Evolutionary conservation across 1,140 invertebrate genomes (phyloP), one percentile per base, ranked within the genome.

Genomic region (Archivesica marissinica): DNA sequence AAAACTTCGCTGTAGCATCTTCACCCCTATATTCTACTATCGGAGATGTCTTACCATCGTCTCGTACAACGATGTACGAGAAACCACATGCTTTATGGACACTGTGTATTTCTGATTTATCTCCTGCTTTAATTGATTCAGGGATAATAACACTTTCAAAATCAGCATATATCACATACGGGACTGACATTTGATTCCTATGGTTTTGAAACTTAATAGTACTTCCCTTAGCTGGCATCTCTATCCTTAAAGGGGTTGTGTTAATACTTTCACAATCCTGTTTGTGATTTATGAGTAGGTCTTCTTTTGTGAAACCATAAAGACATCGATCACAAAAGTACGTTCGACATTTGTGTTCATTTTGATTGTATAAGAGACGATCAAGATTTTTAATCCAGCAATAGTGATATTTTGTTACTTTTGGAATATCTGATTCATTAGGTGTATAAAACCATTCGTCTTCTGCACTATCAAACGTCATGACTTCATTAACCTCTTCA

Each of bases 251-350:
- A 38, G 35, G 35, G 23, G 4, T 0, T 28, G 54, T 56, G n/a
- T 59, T 59, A 38, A 79, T 79, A n/a, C 38, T 35, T 64, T 79
- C 39, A 59, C 47, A 77, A 20, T 77, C 74, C 39, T 56, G 20
- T 77, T 38, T 77, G 74, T 54, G 52, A 39, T 77, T 54, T 20
- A 41, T 59, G 0, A 77, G 52, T 4, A 54, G 13, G 23, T 54
- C 74, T 59, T 56, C 47, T 11, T 54, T n/a, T 52, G 41, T 54
- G 50, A 86, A 86, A 11, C 79, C 84, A 23, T 86, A 74, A 1
- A 88, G 56, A 78, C 87, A 88, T 6, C 75, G 61, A 11, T 76
- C 44, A 56, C 87, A 88, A 20, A 78, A 86, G 35, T 78, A 59
- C 1, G 68, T 30, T 23, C 23, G 61, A 3, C 30, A 59, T 25